Conservation (phyloP, 1,140 invertebrate genomes). For the Drosophila ogumai region DNA sequence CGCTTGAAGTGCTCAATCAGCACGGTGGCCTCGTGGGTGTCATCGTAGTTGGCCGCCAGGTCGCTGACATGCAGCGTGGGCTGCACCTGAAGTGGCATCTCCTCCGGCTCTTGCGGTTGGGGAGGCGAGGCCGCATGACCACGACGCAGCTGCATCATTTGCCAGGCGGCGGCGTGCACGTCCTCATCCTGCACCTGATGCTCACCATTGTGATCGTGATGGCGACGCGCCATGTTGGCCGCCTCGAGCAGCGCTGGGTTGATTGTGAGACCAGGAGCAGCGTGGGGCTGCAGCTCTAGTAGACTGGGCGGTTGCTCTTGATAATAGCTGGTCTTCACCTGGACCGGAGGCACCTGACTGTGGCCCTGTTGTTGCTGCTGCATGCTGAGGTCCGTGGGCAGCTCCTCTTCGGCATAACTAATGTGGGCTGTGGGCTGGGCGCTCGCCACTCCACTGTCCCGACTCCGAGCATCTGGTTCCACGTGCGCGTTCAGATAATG, state of each 20-base stretch:
- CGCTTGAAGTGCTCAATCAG: conserved; percentile 82
- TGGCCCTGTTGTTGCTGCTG: conserved; percentile 66
- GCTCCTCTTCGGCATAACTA: conserved; percentile 64
- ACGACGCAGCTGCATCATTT: conserved; percentile 71
- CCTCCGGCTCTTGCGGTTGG: conserved; percentile 12
- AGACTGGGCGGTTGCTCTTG: conserved; percentile 27
- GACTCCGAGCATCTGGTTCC: conserved; percentile 71
- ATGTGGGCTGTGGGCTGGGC: conserved; percentile 42
- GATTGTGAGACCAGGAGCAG: conserved; percentile 61
- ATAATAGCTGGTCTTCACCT: conserved; percentile 21
- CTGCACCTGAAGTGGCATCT: conserved; percentile 27
- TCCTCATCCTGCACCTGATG: conserved; percentile 51
- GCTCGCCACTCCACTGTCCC: conserved; percentile 75
- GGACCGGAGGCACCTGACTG: conserved; percentile 10
- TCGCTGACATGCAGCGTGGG: conserved; percentile 65
- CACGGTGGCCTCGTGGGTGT: conserved; percentile 72
- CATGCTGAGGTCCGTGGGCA: conserved; percentile 81
- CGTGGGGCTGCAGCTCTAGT: conserved; percentile 32
- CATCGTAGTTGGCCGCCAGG: conserved; percentile 73
- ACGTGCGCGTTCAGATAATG: conserved; percentile 32
- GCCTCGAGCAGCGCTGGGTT: conserved; percentile 86
- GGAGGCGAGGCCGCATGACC: conserved; percentile 50
- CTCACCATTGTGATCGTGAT: conserved; percentile 41
- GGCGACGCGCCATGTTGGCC: conserved; percentile 79
- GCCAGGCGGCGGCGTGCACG: conserved; percentile 61